Conservation (phyloP, 2,113 vertebrate genomes). For the Melanerpes aurifrons region DNA sequence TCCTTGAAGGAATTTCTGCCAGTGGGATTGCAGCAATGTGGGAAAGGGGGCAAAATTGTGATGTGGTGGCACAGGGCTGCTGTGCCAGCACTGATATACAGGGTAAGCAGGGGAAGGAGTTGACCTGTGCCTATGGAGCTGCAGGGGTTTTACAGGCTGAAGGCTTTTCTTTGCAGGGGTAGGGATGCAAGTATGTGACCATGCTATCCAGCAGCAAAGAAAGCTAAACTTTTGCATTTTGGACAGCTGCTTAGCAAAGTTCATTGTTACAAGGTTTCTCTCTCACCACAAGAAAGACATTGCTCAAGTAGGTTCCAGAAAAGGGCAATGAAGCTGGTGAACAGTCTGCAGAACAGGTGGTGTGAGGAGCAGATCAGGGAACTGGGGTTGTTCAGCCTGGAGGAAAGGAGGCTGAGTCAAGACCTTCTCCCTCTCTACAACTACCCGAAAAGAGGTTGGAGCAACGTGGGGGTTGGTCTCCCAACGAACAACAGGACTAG, state of each 20-base stretch:
- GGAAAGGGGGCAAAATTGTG: background rate
- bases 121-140: fast-evolving
- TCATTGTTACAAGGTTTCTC: background rate
- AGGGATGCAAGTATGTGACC: background rate
- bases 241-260: background rate
- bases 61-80: background rate
- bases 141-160: fast-evolving
- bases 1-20: background rate
- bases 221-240: background rate
- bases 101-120: background rate
- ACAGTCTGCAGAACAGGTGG: too few relatives aligned
- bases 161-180: fast-evolving
- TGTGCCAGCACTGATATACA: fast-evolving
- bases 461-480: too few relatives aligned
- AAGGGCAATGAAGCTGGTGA: too few relatives aligned
- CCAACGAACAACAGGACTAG: too few relatives aligned
- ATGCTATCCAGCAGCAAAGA: background rate
- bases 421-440: too few relatives aligned
- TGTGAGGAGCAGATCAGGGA: too few relatives aligned
- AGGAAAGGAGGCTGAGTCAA: too few relatives aligned
- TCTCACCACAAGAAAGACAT: background rate
- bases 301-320: too few relatives aligned
- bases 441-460: too few relatives aligned
- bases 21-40: fast-evolving
- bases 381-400: too few relatives aligned